A percentile compares a stretch with the other conserved stretches of the same genome.
phyloP scores from a whole-genome alignment of 2,888 invertebrate species.

The Anodontia alba region DNA sequence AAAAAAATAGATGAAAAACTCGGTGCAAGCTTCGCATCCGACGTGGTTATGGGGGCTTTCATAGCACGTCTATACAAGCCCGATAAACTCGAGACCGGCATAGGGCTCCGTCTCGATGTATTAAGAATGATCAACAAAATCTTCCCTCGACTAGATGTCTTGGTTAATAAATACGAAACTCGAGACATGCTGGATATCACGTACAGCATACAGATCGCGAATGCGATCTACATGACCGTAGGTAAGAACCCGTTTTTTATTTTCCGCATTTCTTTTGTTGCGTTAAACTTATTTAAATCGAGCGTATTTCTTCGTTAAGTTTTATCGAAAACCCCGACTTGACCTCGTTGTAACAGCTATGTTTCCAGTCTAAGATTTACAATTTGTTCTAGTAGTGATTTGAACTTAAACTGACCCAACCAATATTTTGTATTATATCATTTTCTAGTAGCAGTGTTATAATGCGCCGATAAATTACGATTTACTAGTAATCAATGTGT shows the following conservation, averaged over 20 bases:
- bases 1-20: not conserved
- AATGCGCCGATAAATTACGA: not conserved
- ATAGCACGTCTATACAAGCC: not conserved
- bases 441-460: no score
- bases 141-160: not conserved
- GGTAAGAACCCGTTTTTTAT: not conserved
- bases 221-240: not conserved
- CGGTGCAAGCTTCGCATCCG: not conserved
- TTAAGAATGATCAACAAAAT: not conserved
- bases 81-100: not conserved
- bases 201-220: not conserved
- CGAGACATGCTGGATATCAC: not conserved
- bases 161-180: not conserved
- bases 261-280: no score
- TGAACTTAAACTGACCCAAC: no score
- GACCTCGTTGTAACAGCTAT: no score
- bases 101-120: not conserved
- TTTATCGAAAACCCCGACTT: no score
- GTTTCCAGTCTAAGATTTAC: no score
- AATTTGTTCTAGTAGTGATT: no score
- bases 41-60: not conserved
- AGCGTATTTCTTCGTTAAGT: no score
- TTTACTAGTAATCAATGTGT: not conserved
- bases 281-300: no score
- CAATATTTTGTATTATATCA: no score